These are phyloP conservation scores for Heliconius cydno DNA, from an alignment of 2,888 invertebrate species.

Conservation along the genomic window DNA sequence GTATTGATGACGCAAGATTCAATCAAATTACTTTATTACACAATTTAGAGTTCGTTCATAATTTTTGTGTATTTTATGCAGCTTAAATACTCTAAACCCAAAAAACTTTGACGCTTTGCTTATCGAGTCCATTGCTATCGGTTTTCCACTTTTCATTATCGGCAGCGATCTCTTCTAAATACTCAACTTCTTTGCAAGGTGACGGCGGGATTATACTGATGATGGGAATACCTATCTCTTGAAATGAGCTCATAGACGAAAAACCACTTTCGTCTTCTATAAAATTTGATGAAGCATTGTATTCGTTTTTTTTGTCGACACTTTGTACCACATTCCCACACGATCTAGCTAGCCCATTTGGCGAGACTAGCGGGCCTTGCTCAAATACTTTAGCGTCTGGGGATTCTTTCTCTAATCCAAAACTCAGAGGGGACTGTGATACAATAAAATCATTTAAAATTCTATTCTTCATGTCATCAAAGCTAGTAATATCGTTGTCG, in stretches of 20 bases:
- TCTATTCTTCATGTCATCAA: constrained; percentile 56
- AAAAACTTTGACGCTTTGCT: constrained; percentile 76
- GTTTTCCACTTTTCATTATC: constrained; percentile 70
- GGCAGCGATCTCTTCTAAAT: constrained; percentile 62
- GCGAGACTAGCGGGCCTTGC: constrained; percentile 51
- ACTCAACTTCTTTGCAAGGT: constrained; percentile 73
- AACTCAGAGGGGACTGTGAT: constrained; percentile 57
- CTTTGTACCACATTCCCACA: constrained; percentile 54
- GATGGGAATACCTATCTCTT: constrained; percentile 89
- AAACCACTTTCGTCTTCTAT: constrained; percentile 93
- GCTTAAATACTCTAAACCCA: constrained; percentile 66
- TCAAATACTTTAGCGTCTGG: constrained; percentile 56
- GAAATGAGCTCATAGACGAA: constrained; percentile 93
- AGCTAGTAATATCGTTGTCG: constrained; percentile 55
- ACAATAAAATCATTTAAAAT: constrained; percentile 57
- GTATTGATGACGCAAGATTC: constrained; percentile 4
- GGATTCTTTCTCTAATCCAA: constrained; percentile 62
- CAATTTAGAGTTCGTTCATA: constrained; percentile 19
- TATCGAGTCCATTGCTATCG: constrained; percentile 65
- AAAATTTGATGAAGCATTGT: constrained; percentile 65
- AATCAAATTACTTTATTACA: constrained; percentile 24
- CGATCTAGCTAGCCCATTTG: constrained; percentile 47
- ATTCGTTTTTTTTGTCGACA: constrained; percentile 63
- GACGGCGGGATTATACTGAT: constrained; percentile 79
- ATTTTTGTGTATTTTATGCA: constrained; percentile 28